Percentiles rank a stretch among this genome's conserved stretches.
Conservation (phyloP, 2,113 vertebrate genomes). For the Anser brachyrhynchus region DNA sequence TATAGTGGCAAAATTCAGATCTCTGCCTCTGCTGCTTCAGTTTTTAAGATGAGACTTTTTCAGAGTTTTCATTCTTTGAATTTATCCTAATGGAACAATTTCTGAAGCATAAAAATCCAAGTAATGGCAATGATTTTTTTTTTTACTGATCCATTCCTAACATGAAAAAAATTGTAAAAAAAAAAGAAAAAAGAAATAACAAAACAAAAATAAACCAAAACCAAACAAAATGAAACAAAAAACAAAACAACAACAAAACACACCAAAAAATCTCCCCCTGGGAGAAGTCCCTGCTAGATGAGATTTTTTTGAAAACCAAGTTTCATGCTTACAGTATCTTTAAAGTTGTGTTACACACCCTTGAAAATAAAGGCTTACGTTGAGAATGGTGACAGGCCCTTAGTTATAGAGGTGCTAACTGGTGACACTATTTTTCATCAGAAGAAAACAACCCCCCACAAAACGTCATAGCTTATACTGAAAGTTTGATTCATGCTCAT, state of each 20-base stretch:
- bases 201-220: neutral
- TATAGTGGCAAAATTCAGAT: conserved; percentile 42
- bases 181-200: too few relatives aligned
- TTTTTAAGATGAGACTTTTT: conserved; percentile 39
- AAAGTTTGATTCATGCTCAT: conserved; percentile 76
- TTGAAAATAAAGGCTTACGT: conserved; percentile 73
- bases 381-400: conserved; percentile 63
- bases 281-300: neutral
- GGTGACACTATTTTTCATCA: conserved; percentile 56
- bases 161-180: conserved; percentile 21
- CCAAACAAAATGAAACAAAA: neutral
- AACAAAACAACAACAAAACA: neutral
- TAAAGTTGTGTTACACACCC: conserved; percentile 60
- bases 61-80: conserved; percentile 13
- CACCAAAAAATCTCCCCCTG: neutral
- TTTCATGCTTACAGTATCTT: conserved; percentile 34
- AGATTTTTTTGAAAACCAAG: conserved; percentile 30
- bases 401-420: conserved; percentile 63
- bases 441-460: neutral
- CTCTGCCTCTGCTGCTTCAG: conserved; percentile 65
- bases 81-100: conserved; percentile 20
- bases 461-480: conserved; percentile 88
- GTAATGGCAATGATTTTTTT: neutral
- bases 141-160: conserved; percentile 35
- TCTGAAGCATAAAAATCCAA: conserved; percentile 41